These are phyloP conservation scores for Apamea sordens DNA, from an alignment of 2,888 invertebrate genomes.

Conservation along the genomic window DNA sequence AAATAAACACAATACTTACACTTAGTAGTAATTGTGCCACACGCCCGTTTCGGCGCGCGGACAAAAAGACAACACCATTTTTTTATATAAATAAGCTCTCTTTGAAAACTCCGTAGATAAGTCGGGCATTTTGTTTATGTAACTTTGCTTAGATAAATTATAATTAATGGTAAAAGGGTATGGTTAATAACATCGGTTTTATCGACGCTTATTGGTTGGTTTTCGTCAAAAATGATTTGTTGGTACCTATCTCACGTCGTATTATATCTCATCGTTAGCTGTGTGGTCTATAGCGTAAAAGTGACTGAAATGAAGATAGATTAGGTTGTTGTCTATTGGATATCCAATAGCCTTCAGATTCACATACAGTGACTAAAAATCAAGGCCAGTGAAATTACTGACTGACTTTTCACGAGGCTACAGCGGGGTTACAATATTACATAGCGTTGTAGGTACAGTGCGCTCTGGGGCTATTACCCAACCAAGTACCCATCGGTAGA, in stretches of 20 bases:
- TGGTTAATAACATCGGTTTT: conserved; percentile 44
- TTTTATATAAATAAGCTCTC: conserved; percentile 86
- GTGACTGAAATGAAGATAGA: background rate
- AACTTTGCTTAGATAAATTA: conserved; percentile 59
- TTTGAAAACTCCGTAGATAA: conserved; percentile 78
- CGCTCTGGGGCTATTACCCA: background rate
- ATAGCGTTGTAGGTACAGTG: background rate
- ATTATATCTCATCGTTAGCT: conserved; percentile 5
- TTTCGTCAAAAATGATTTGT: conserved; percentile 52
- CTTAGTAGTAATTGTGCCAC: conserved; percentile 88
- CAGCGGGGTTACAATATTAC: too few relatives aligned
- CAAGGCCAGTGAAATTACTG: background rate
- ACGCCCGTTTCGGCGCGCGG: conserved; percentile 79
- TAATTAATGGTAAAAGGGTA: conserved; percentile 57
- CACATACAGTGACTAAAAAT: background rate
- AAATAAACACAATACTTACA: conserved; percentile 87
- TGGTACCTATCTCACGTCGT: background rate
- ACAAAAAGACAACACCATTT: conserved; percentile 76
- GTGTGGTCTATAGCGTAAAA: background rate
- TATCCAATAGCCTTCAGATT: background rate
- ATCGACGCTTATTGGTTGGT: conserved; percentile 44
- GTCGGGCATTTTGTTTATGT: conserved; percentile 53
- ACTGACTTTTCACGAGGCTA: background rate
- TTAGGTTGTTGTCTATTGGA: background rate
- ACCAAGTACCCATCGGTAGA: too few relatives aligned